Percentiles rank a stretch among this genome's conserved stretches.
Evolutionary conservation across 92 coral and sea anemone genomes (phyloP).

Genomic region (Porites cylindrica): DNA sequence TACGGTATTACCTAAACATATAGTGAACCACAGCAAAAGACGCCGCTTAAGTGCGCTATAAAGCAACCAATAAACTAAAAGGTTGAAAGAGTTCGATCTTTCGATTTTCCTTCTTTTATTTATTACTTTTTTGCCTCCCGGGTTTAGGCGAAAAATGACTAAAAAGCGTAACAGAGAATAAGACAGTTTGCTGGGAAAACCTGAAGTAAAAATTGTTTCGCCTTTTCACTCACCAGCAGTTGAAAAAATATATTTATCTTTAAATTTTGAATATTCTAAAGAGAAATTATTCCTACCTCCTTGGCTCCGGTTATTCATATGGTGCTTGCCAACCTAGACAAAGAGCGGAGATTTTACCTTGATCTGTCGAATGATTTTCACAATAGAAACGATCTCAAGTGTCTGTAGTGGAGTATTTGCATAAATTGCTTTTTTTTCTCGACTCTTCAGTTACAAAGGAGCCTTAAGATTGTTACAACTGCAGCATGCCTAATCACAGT

Average conservation of each 20-base stretch:
- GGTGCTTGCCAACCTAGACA: neutral
- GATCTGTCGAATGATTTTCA: neutral
- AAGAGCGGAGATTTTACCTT: neutral
- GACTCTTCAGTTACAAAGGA: neutral
- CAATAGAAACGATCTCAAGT: too few relatives aligned
- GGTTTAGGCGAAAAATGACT: neutral
- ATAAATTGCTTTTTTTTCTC: too few relatives aligned
- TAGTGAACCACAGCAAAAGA: constrained; percentile 12
- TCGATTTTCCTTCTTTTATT: neutral
- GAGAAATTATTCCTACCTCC: neutral
- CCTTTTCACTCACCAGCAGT: neutral
- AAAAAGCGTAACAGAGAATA: neutral
- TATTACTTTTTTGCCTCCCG: neutral
- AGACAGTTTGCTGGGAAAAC: too few relatives aligned
- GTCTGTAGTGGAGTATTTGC: too few relatives aligned
- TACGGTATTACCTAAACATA: neutral
- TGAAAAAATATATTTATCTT: too few relatives aligned
- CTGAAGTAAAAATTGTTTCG: neutral
- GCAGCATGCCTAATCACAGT: neutral
- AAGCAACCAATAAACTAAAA: neutral
- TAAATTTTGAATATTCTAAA: neutral
- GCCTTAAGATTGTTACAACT: neutral
- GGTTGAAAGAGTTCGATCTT: neutral
- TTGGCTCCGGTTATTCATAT: neutral
- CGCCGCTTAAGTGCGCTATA: neutral